These are phyloP conservation scores for Lissonota sp. DNA, from an alignment of 2,888 invertebrate genomes.

Conservation along the genomic window DNA sequence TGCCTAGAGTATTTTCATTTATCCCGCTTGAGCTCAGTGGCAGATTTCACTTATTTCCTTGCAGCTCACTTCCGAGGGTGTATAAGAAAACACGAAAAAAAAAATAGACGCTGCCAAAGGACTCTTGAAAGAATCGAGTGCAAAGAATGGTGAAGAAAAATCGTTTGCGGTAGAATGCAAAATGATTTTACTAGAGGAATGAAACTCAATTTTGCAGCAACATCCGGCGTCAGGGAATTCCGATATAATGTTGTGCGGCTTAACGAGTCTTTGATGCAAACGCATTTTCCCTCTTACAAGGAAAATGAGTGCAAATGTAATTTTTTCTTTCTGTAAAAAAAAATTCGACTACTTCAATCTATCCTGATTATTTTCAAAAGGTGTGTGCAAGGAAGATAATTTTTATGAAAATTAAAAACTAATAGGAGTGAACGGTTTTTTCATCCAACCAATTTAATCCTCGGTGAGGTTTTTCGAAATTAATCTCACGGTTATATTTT, in stretches of 20 bases:
- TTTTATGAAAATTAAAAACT: too few species aligned
- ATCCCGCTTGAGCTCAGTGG: slow-evolving; percentile 46
- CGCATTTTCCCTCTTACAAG: slow-evolving; percentile 12
- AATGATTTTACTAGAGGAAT: slow-evolving; percentile 17
- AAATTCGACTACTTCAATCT: too few species aligned
- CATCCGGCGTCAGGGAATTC: background rate
- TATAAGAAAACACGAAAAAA: slow-evolving; percentile 41
- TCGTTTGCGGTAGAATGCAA: background rate
- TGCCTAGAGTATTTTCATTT: slow-evolving; percentile 70
- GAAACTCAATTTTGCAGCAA: slow-evolving; percentile 20
- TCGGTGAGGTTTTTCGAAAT: too few species aligned
- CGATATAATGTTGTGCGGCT: too few species aligned
- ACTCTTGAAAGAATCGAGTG: slow-evolving; percentile 1
- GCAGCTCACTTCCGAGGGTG: slow-evolving; percentile 13
- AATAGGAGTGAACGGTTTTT: too few species aligned
- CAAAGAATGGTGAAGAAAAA: background rate
- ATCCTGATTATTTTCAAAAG: too few species aligned
- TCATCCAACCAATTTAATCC: too few species aligned
- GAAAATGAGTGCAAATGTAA: slow-evolving; percentile 25
- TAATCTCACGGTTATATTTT: too few species aligned
- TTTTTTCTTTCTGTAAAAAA: too few species aligned
- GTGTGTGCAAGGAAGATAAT: too few species aligned
- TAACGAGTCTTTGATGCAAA: slow-evolving; percentile 24
- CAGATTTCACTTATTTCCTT: slow-evolving; percentile 67
- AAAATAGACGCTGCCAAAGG: slow-evolving; percentile 31